Percentiles rank a stretch among this genome's conserved stretches.
phyloP scores from a whole-genome alignment of 2,113 vertebrate species.

The Bos javanicus region DNA sequence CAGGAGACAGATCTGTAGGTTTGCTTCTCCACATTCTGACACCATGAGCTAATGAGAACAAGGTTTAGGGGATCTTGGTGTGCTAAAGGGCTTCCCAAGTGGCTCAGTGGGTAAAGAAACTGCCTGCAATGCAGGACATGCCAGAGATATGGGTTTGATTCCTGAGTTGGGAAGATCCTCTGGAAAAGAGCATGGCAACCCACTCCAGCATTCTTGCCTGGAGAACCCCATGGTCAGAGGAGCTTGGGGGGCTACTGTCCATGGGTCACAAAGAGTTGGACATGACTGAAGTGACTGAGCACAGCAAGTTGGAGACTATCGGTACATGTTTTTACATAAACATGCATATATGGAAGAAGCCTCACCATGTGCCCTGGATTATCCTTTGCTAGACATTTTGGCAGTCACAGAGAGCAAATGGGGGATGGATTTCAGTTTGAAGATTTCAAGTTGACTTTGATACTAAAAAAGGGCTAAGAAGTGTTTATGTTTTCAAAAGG shows the following conservation, averaged over 20 bases:
- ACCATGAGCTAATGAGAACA: not conserved
- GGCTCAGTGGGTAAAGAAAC: not conserved
- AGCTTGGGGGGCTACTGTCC: not conserved
- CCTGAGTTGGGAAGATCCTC: not conserved
- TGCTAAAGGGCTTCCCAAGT: not conserved
- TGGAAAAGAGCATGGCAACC: not conserved
- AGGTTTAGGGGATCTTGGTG: not conserved
- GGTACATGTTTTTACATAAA: not conserved
- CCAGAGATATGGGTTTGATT: not conserved
- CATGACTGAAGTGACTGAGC: not conserved
- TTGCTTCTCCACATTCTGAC: not conserved
- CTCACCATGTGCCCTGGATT: not conserved
- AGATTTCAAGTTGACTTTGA: not conserved
- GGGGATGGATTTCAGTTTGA: not conserved
- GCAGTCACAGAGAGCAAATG: not conserved
- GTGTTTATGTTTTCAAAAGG: not conserved
- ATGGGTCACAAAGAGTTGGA: not conserved
- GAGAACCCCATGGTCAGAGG: not conserved
- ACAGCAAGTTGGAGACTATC: not conserved
- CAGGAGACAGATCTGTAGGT: not conserved
- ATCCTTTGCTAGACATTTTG: not conserved
- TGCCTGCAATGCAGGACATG: not conserved
- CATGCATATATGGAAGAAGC: not conserved
- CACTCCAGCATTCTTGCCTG: not conserved
- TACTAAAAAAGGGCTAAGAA: not conserved